These are phyloP conservation scores for Megamerina dolium DNA, from an alignment of 2,888 invertebrate genomes.

Conservation along the genomic window DNA sequence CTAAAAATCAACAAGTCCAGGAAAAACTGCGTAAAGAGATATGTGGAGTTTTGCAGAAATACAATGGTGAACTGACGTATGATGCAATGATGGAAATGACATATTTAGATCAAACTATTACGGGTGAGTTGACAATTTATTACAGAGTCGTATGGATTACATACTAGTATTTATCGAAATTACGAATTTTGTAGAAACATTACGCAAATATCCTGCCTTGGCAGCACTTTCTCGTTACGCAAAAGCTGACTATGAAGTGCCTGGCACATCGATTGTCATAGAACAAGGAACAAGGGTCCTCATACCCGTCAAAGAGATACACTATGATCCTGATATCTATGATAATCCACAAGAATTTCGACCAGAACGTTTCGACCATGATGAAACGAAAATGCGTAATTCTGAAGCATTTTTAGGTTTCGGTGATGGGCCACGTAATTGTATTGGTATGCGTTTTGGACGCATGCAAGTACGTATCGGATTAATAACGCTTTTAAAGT, in stretches of 20 bases:
- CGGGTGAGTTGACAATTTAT: no score
- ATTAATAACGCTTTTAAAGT: slow-evolving; percentile 29
- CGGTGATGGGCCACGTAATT: slow-evolving; percentile 43
- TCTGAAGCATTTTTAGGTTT: slow-evolving; percentile 45
- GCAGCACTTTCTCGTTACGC: slow-evolving; percentile 39
- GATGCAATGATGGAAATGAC: slow-evolving; percentile 50
- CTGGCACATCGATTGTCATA: slow-evolving; percentile 31
- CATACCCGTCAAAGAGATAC: slow-evolving; percentile 45
- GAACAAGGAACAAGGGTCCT: slow-evolving; percentile 38
- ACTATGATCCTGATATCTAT: slow-evolving; percentile 48
- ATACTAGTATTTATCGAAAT: no score
- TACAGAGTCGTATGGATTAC: no score
- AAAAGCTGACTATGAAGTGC: slow-evolving; percentile 36
- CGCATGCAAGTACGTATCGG: slow-evolving; percentile 38
- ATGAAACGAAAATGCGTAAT: slow-evolving; percentile 31
- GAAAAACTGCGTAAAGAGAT: slow-evolving; percentile 49
- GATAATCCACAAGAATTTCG: slow-evolving; percentile 47
- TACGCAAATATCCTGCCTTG: slow-evolving; percentile 50
- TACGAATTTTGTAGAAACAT: slow-evolving; percentile 46
- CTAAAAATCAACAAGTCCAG: slow-evolving; percentile 50
- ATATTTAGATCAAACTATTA: slow-evolving; percentile 51
- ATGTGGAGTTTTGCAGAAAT: slow-evolving; percentile 35
- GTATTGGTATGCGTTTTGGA: slow-evolving; percentile 37
- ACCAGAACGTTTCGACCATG: slow-evolving; percentile 48
- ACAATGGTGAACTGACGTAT: slow-evolving; percentile 48